Percentiles rank a stretch among this genome's conserved stretches.
phyloP scores from a whole-genome alignment of 2,797 vertebrate species.

The Phoeniculus purpureus region DNA sequence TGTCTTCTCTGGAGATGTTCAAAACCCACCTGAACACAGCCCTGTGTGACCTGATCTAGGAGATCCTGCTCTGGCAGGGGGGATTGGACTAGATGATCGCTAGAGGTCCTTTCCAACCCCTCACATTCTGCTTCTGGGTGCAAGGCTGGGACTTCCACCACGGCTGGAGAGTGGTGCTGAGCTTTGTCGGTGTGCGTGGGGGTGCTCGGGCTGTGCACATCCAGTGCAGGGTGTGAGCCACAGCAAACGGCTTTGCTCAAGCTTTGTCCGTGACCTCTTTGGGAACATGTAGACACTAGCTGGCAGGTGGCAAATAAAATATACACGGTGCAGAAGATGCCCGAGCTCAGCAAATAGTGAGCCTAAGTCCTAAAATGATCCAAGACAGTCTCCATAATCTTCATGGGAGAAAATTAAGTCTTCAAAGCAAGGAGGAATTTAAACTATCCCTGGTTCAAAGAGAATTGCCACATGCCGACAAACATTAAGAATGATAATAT shows the following conservation, averaged over 20 bases:
- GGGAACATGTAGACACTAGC: neutral
- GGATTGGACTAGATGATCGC: no score
- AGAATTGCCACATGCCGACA: slow-evolving; percentile 70
- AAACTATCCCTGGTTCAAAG: slow-evolving; percentile 69
- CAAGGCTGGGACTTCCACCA: neutral
- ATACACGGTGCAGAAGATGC: neutral
- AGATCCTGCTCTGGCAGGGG: no score
- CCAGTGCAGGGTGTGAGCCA: neutral
- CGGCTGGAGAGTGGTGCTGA: neutral
- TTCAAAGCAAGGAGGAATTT: slow-evolving; percentile 72
- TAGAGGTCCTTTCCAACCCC: no score
- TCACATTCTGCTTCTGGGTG: neutral
- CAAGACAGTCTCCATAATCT: slow-evolving; percentile 63
- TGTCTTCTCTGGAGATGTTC: no score
- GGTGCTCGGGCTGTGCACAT: neutral
- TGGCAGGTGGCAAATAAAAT: slow-evolving; percentile 58
- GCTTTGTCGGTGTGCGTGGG: fast-evolving
- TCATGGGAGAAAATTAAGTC: slow-evolving; percentile 67
- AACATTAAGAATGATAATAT: slow-evolving; percentile 75
- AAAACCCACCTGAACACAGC: no score
- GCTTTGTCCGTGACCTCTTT: neutral
- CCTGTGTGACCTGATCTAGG: no score
- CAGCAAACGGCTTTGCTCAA: neutral
- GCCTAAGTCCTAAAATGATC: slow-evolving; percentile 61
- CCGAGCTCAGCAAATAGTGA: slow-evolving; percentile 47